phyloP scores from a whole-genome alignment of 2,888 invertebrate genomes.

The Scrobipalpa atriplicella region DNA sequence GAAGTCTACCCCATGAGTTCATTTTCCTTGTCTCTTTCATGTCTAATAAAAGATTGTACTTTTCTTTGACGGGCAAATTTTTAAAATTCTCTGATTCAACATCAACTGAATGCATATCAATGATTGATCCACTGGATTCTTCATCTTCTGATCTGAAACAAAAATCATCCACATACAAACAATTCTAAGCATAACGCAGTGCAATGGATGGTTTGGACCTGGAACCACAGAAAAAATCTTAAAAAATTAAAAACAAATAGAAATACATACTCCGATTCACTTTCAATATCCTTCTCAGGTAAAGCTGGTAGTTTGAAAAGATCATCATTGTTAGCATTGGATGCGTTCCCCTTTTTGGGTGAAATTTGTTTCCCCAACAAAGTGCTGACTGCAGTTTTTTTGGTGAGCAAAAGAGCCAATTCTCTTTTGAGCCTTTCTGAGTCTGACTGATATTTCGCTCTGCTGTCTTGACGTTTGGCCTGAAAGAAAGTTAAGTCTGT shows the following conservation, averaged over 20 bases:
- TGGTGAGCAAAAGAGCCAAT: conserved; percentile 87
- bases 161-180: neutral
- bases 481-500: conserved; percentile 58
- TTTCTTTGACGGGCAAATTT: conserved; percentile 92
- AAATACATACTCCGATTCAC: conserved; percentile 75
- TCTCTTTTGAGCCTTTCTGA: conserved; percentile 89
- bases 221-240: neutral
- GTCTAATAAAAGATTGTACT: conserved; percentile 95
- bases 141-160: conserved; percentile 70
- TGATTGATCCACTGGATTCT: conserved; percentile 64
- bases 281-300: conserved; percentile 59
- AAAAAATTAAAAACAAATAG: neutral
- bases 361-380: conserved; percentile 83
- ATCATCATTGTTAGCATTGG: conserved; percentile 73
- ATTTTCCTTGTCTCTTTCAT: conserved; percentile 95
- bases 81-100: conserved; percentile 91
- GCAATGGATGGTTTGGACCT: neutral
- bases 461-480: conserved; percentile 90
- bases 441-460: conserved; percentile 86
- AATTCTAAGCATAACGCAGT: neutral
- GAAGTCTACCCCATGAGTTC: conserved; percentile 93
- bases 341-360: conserved; percentile 61
- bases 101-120: conserved; percentile 90
- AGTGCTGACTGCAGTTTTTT: conserved; percentile 90
- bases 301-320: conserved; percentile 86